These are phyloP conservation scores for Clinocottus analis DNA, from an alignment of 2,113 vertebrate genomes.

Conservation along the genomic window DNA sequence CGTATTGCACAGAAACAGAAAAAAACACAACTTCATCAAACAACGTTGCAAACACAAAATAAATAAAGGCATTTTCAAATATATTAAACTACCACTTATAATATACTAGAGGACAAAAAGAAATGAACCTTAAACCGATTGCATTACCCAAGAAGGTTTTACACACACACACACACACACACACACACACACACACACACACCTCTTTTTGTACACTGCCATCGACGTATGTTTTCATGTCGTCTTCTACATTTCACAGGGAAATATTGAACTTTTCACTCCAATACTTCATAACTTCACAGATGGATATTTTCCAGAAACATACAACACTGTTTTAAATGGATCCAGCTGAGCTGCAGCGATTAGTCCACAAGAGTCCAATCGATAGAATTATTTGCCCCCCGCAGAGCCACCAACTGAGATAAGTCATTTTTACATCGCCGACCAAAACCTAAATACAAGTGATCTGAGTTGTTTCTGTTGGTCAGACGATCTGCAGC, in stretches of 20 bases:
- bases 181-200: constrained; percentile 17
- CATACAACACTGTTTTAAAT: background rate
- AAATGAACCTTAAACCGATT: constrained; percentile 10
- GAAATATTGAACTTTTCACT: background rate
- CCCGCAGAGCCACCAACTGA: too few species aligned
- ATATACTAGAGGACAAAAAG: background rate
- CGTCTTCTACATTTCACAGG: background rate
- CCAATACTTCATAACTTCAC: background rate
- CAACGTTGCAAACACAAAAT: background rate
- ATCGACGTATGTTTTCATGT: background rate
- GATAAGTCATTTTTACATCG: too few species aligned
- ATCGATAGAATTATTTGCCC: too few species aligned
- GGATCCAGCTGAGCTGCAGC: background rate
- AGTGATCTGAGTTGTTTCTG: too few species aligned
- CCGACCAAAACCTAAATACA: too few species aligned
- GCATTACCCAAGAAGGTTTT: constrained; percentile 21
- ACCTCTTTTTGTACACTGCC: constrained; percentile 5
- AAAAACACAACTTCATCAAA: background rate
- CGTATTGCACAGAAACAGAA: background rate
- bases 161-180: constrained; percentile 23
- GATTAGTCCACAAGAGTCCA: background rate
- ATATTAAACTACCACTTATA: background rate
- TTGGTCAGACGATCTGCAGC: too few species aligned
- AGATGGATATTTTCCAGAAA: background rate
- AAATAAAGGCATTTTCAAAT: background rate